Evolutionary conservation across 2,797 vertebrate genomes (phyloP).

Genomic region (Pantherophis vulpinus): DNA sequence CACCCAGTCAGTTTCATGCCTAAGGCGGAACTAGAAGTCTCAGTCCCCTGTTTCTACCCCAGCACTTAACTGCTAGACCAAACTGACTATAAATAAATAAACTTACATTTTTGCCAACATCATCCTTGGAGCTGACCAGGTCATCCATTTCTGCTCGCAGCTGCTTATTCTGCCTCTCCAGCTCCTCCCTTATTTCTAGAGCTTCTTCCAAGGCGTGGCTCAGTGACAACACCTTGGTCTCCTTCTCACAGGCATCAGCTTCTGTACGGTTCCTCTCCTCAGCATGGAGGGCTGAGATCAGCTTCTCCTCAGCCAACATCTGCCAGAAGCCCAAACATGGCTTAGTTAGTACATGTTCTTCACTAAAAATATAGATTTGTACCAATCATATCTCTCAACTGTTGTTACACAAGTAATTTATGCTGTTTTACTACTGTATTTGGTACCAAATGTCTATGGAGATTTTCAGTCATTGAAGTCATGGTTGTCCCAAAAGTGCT

Average conservation of each 20-base stretch:
- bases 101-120: constrained; percentile 88
- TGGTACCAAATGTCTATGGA: too few species aligned
- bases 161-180: constrained; percentile 86
- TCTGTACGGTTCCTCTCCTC: constrained; percentile 87
- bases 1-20: background rate
- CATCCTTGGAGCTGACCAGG: constrained; percentile 89
- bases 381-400: background rate
- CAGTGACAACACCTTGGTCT: constrained; percentile 81
- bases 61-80: background rate
- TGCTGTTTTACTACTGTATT: background rate
- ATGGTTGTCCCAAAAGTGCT: too few species aligned
- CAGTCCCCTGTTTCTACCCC: background rate
- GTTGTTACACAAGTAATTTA: background rate
- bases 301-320: constrained; percentile 88
- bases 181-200: constrained; percentile 81
- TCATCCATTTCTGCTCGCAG: constrained; percentile 88
- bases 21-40: background rate
- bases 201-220: constrained; percentile 83
- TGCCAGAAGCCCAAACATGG: constrained; percentile 6
- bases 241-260: constrained; percentile 87
- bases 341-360: background rate
- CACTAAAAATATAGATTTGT: background rate
- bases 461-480: too few species aligned
- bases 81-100: background rate
- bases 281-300: constrained; percentile 79